These are phyloP conservation scores for Solenodon paradoxus DNA, from an alignment of 2,113 vertebrate species.

Conservation along the genomic window DNA sequence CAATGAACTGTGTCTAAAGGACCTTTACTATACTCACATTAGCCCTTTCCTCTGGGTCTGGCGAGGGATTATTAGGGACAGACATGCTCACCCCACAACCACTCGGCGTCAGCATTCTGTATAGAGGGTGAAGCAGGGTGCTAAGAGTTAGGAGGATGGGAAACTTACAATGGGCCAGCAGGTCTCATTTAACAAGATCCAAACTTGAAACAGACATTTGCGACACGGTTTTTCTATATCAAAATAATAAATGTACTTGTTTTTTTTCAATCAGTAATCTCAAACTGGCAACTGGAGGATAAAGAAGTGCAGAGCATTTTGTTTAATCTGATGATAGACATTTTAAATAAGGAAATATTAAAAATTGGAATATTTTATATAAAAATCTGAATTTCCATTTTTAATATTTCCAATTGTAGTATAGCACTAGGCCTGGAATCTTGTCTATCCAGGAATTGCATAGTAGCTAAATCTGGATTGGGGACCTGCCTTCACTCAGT, in stretches of 20 bases:
- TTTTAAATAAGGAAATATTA: not conserved
- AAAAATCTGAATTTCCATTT: not conserved
- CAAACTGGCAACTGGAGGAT: not conserved
- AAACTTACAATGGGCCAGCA: not conserved
- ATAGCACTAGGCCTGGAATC: not conserved
- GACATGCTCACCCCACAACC: fast-evolving
- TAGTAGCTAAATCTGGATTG: not conserved
- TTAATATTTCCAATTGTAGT: not conserved
- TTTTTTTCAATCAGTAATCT: not conserved
- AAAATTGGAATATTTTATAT: not conserved
- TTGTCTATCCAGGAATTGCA: not conserved
- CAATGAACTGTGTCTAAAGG: not conserved
- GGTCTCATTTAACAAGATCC: not conserved
- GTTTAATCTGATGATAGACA: not conserved
- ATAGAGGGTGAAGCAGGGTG: fast-evolving
- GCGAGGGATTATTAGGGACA: not conserved
- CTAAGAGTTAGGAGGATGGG: not conserved
- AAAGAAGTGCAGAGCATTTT: not conserved
- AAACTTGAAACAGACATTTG: not conserved
- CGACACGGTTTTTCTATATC: not conserved
- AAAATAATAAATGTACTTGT: not conserved
- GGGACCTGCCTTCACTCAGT: not conserved
- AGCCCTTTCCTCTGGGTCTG: not conserved
- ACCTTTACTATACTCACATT: too few species aligned
- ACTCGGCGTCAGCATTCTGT: not conserved